These are phyloP conservation scores for Pimpla rufipes DNA, from an alignment of 2,888 invertebrate genomes.

Conservation along the genomic window DNA sequence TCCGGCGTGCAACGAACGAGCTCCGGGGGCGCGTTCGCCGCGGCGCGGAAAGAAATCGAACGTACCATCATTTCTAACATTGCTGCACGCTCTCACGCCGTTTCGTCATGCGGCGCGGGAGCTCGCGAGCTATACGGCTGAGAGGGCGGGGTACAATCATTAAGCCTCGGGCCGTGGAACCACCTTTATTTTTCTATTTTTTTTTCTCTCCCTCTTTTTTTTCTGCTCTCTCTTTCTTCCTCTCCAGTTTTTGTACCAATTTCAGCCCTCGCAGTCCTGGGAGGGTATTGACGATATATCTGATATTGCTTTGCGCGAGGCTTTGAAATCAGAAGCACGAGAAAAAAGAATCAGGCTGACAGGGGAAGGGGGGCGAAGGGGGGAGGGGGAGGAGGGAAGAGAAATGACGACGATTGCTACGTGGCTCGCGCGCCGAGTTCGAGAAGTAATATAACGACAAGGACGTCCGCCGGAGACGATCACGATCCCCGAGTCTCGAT, in stretches of 20 bases:
- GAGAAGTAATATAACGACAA: conserved; percentile 79
- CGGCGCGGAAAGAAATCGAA: background rate
- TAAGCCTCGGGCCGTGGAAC: background rate
- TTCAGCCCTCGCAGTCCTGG: conserved; percentile 1
- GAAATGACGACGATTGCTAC: conserved; percentile 59
- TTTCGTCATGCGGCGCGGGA: conserved; percentile 1
- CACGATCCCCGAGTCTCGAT: conserved; percentile 68
- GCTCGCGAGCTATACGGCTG: background rate
- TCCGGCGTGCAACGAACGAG: conserved; percentile 11
- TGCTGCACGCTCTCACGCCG: background rate
- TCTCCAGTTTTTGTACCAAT: background rate
- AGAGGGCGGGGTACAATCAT: conserved; percentile 27
- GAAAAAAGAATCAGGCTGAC: background rate
- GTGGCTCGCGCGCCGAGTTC: conserved; percentile 69
- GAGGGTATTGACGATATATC: conserved; percentile 20
- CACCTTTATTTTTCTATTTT: background rate
- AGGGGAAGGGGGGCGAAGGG: too few species aligned
- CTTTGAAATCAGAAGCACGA: conserved; percentile 26
- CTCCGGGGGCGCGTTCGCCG: background rate
- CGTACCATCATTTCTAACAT: background rate
- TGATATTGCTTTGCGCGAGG: conserved; percentile 42
- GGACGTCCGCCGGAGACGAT: conserved; percentile 71
- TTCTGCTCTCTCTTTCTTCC: background rate
- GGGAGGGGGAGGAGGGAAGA: conserved; percentile 2
- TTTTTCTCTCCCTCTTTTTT: background rate